phyloP scores from a whole-genome alignment of 2,113 vertebrate species.

The Donacobius atricapilla region DNA sequence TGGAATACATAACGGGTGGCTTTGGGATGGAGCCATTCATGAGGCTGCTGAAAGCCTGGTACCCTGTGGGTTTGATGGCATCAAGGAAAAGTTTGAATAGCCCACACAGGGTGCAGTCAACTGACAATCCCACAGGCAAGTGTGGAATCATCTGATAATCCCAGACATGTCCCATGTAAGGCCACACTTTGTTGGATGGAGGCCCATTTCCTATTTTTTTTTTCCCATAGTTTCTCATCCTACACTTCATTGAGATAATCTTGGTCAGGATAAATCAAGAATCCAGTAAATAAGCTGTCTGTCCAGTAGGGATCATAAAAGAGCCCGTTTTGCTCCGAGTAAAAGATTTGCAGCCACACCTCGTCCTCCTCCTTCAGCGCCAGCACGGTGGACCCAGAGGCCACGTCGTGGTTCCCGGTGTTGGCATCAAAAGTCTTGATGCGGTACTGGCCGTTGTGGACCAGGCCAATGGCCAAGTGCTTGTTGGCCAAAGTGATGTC shows the following conservation, averaged over 20 bases:
- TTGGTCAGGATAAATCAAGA: slow-evolving; percentile 91
- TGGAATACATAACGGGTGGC: not conserved
- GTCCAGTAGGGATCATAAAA: slow-evolving; percentile 98
- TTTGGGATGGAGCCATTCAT: not conserved
- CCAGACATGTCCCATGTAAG: not conserved
- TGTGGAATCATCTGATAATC: not conserved
- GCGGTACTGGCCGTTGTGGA: slow-evolving; percentile 93
- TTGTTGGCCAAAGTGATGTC: slow-evolving; percentile 96
- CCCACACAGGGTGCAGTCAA: not conserved
- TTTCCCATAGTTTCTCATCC: not conserved
- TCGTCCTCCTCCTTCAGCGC: slow-evolving; percentile 83
- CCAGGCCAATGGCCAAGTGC: slow-evolving; percentile 93
- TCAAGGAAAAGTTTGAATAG: not conserved
- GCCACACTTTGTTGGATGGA: not conserved
- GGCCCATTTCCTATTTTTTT: not conserved
- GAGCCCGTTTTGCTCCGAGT: slow-evolving; percentile 94
- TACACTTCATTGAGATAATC: slow-evolving; percentile 78
- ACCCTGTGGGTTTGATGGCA: not conserved
- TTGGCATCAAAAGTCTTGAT: slow-evolving; percentile 96
- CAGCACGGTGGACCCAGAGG: slow-evolving; percentile 92
- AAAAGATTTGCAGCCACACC: slow-evolving; percentile 98
- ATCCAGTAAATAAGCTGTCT: slow-evolving; percentile 95
- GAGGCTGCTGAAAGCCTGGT: not conserved
- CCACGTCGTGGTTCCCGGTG: slow-evolving; percentile 93
- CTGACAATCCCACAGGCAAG: not conserved